Evolutionary conservation across 2,113 vertebrate species (phyloP).

Genomic region (Phycodurus eques): DNA sequence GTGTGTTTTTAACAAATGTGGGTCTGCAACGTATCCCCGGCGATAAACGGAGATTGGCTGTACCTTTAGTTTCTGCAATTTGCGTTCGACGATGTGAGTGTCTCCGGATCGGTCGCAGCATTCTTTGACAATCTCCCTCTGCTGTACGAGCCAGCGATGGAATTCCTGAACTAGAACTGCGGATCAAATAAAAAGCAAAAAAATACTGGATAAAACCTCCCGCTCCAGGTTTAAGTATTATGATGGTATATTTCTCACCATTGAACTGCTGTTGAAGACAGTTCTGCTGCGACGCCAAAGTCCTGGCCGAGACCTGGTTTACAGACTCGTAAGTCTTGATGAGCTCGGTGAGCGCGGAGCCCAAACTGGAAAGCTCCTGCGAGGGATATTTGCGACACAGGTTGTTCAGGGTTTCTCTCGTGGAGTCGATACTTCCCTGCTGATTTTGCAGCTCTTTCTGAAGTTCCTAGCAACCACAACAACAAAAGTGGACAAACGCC

Average conservation of each 20-base stretch:
- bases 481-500: background rate
- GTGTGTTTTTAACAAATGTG: no score
- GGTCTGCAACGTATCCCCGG: no score
- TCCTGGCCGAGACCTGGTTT: conserved; percentile 83
- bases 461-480: conserved; percentile 74
- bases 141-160: conserved; percentile 85
- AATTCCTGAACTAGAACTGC: conserved; percentile 88
- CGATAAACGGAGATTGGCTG: no score
- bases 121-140: conserved; percentile 82
- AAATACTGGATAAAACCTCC: background rate
- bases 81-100: conserved; percentile 83
- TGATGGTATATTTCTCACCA: conserved; percentile 68
- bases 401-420: conserved; percentile 85
- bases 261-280: conserved; percentile 87
- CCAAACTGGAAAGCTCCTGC: conserved; percentile 82
- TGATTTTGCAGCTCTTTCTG: conserved; percentile 90
- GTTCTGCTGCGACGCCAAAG: conserved; percentile 81
- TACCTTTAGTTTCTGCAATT: conserved; percentile 90
- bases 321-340: conserved; percentile 88
- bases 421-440: conserved; percentile 81
- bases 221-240: background rate
- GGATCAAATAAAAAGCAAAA: background rate
- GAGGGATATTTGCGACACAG: conserved; percentile 91
- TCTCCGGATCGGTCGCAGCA: conserved; percentile 87
- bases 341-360: conserved; percentile 79